Percentiles rank a stretch among this genome's conserved stretches.
Evolutionary conservation across 2,797 vertebrate genomes (phyloP).

Genomic region (Leptodactylus fallax): DNA sequence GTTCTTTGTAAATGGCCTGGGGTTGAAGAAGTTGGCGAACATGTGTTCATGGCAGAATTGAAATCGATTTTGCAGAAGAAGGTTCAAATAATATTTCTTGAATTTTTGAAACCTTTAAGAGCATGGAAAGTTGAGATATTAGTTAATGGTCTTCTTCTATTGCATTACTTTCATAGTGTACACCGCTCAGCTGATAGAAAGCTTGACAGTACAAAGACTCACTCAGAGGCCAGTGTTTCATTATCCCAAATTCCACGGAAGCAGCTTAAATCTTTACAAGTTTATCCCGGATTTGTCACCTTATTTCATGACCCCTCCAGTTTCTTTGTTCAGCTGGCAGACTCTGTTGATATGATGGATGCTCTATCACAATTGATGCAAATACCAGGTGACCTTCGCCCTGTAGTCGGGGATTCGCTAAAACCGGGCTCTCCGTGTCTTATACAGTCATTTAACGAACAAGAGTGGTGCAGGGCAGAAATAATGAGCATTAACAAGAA

Average conservation of each 20-base stretch:
- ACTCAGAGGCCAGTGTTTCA: not conserved
- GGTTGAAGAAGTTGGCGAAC: constrained; percentile 65
- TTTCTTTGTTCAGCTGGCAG: constrained; percentile 82
- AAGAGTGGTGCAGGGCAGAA: constrained; percentile 86
- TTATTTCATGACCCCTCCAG: constrained; percentile 79
- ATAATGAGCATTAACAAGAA: constrained; percentile 71
- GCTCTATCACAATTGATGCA: constrained; percentile 76
- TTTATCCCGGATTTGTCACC: constrained; percentile 76
- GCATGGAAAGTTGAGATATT: constrained; percentile 81
- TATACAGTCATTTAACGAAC: constrained; percentile 73
- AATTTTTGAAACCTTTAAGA: constrained; percentile 67
- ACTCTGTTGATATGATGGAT: constrained; percentile 74
- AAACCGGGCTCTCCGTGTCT: constrained; percentile 79
- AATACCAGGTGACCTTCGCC: constrained; percentile 70
- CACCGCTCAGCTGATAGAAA: not conserved
- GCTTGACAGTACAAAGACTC: not conserved
- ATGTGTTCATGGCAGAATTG: constrained; percentile 60
- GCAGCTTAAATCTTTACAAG: constrained; percentile 70
- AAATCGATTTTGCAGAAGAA: constrained; percentile 69
- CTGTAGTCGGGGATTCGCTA: constrained; percentile 74
- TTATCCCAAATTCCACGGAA: constrained; percentile 66
- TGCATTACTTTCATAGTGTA: constrained; percentile 65
- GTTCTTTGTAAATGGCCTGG: constrained; percentile 76
- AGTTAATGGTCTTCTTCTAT: constrained; percentile 67
- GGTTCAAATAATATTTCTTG: constrained; percentile 76